Evolutionary conservation across 2,888 invertebrate species (phyloP).

Genomic region (Cheilosia vulpina): DNA sequence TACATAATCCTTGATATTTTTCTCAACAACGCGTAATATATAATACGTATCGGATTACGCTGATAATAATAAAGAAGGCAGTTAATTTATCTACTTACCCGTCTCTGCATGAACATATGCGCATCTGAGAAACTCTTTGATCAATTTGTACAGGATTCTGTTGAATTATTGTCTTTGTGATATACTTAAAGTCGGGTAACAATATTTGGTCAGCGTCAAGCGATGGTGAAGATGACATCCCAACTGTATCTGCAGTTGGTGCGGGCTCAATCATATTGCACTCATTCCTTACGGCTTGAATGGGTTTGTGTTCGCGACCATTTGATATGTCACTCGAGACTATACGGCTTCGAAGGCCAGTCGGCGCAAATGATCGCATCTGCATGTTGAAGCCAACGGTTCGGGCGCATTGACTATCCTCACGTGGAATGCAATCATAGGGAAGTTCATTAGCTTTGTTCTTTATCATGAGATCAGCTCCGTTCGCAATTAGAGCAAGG

Average conservation of each 20-base stretch:
- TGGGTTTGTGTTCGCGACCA: slow-evolving; percentile 92
- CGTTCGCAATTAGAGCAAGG: slow-evolving; percentile 82
- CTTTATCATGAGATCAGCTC: slow-evolving; percentile 85
- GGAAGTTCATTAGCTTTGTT: slow-evolving; percentile 92
- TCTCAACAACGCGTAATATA: too few species aligned
- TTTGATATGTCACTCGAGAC: slow-evolving; percentile 92
- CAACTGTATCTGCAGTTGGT: slow-evolving; percentile 17
- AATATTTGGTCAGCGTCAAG: slow-evolving; percentile 82
- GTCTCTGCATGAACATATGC: slow-evolving; percentile 82
- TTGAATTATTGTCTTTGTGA: slow-evolving; percentile 81
- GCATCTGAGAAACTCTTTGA: slow-evolving; percentile 82
- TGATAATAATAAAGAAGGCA: too few species aligned
- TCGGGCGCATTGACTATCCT: slow-evolving; percentile 86
- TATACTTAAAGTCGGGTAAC: slow-evolving; percentile 83
- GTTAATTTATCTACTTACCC: slow-evolving; percentile 76
- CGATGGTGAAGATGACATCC: slow-evolving; percentile 75
- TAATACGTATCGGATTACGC: too few species aligned
- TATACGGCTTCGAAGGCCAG: slow-evolving; percentile 81
- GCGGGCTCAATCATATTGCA: slow-evolving; percentile 76
- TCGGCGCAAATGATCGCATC: slow-evolving; percentile 84
- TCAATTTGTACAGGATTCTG: slow-evolving; percentile 83
- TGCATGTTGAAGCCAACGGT: slow-evolving; percentile 90
- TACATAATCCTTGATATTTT: too few species aligned
- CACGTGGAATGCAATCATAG: slow-evolving; percentile 89
- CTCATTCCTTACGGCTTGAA: slow-evolving; percentile 84